Evolutionary conservation across 2,888 invertebrate species (phyloP), one percentile per base, ranked within the genome.

Genomic region (Caenorhabditis macrosperma): DNA sequence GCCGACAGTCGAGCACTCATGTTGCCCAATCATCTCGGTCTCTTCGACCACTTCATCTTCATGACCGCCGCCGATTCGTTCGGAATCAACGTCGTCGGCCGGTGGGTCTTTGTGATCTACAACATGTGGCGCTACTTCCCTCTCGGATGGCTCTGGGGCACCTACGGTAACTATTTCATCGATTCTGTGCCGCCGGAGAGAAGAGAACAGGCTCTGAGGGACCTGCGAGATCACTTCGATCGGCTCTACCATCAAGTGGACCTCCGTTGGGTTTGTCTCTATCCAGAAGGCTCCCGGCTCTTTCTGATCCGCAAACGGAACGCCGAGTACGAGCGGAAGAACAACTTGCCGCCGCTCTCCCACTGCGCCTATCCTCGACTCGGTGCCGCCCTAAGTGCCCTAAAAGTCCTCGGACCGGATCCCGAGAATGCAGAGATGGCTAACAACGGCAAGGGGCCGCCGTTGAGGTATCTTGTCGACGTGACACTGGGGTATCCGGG

Each of bases 311-410:
- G 75, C 35, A 74, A 85, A 20, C 35, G 71, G 10, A 85, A 82
- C 61, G 35, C 59, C 5, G 38, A 67, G 48, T 87, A 78, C 52
- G 96, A 96, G 0, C 93, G 93, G 88, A 95, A 95, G 92, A 94
- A 95, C 91, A 94, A 94, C 90, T 92, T 95, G 80, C 96, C 96
- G 1, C 93, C 94, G 69, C 92, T 96, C 88, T 94, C 95, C 85
- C 94, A 95, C 91, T 95, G 96, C 5, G 94, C 95, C 0, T 91
- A 96, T 83, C 96, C 96, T 5, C 93, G 96, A 68, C 94, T 95
- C 52, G 96, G 96, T 82, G 96, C 96, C 7, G 93, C 96, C 92
- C 94, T 95, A 88, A 94, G 94, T 28, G 95, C 96, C 85, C 93
- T 95, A 92, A 94, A 94, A 86, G 93, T 93, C 7, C 68, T 81